Percentiles rank a stretch among this genome's conserved stretches.
These are phyloP conservation scores for Arge pagana DNA, from an alignment of 2,888 invertebrate species.

Conservation along the genomic window DNA sequence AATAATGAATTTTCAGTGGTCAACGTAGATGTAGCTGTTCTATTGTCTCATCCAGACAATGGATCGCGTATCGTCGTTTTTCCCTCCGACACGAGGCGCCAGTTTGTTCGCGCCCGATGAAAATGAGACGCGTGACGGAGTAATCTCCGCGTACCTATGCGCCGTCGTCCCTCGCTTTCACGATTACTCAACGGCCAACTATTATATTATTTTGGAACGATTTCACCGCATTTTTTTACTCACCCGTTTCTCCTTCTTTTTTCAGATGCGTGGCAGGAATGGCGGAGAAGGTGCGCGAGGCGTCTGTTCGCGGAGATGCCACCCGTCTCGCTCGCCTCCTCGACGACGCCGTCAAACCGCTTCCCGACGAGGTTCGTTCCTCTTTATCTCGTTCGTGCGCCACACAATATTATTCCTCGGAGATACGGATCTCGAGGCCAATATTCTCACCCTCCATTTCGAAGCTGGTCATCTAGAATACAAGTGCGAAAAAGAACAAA, in stretches of 20 bases:
- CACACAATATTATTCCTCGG: no score
- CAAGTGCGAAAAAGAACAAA: no score
- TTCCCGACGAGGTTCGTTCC: slow-evolving; percentile 53
- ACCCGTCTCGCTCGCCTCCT: slow-evolving; percentile 55
- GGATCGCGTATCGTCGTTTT: slow-evolving; percentile 45
- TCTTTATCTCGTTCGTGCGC: no score
- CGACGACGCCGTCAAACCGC: slow-evolving; percentile 53
- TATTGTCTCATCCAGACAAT: slow-evolving; percentile 46
- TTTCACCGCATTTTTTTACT: no score
- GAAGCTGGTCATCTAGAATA: no score
- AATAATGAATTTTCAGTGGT: slow-evolving; percentile 6
- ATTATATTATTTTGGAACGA: no score
- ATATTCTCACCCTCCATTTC: no score
- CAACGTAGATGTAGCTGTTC: slow-evolving; percentile 16
- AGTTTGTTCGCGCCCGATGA: slow-evolving; percentile 1
- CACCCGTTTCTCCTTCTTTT: slow-evolving; percentile 19
- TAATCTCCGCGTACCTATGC: not conserved
- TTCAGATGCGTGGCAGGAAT: slow-evolving; percentile 52
- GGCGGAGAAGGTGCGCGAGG: slow-evolving; percentile 60
- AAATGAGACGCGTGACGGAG: slow-evolving; percentile 4
- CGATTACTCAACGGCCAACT: no score
- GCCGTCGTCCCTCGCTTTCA: not conserved
- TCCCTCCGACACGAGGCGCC: slow-evolving; percentile 25
- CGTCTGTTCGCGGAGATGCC: slow-evolving; percentile 56
- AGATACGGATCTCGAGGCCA: no score